A percentile compares a stretch with the other conserved stretches of the same genome.
Conservation (phyloP, 2,797 vertebrate genomes). For the Typhlichthys subterraneus region DNA sequence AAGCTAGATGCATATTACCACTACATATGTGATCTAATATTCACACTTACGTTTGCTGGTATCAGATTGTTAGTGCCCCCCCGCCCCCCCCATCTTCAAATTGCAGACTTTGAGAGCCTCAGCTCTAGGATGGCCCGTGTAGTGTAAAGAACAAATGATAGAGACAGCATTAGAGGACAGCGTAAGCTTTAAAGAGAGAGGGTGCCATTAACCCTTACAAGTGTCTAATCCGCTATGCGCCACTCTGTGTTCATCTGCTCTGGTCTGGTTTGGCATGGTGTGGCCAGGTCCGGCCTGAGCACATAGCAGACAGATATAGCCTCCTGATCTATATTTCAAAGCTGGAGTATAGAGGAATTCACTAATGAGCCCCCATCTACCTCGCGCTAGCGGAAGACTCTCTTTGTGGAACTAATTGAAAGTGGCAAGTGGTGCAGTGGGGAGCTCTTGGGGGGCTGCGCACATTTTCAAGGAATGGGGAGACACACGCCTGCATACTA, state of each 20-base stretch:
- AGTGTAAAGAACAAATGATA: conserved; percentile 41
- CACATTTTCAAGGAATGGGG: conserved; percentile 60
- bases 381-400: conserved; percentile 69
- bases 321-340: conserved; percentile 80
- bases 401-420: conserved; percentile 83
- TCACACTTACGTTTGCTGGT: neutral
- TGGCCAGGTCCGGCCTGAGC: conserved; percentile 37
- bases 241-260: conserved; percentile 49
- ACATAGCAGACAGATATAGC: conserved; percentile 54
- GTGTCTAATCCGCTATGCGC: conserved; percentile 56
- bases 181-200: conserved; percentile 40
- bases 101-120: too few relatives aligned
- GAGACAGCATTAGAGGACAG: conserved; percentile 49
- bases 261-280: conserved; percentile 38
- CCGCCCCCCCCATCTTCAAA: too few relatives aligned
- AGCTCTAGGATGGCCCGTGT: conserved; percentile 5
- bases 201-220: conserved; percentile 54
- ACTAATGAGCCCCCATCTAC: conserved; percentile 79
- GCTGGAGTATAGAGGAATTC: conserved; percentile 71
- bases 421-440: conserved; percentile 72
- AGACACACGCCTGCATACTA: conserved; percentile 52
- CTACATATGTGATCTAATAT: neutral
- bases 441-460: conserved; percentile 72
- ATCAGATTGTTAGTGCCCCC: neutral
- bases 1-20: too few relatives aligned